A percentile compares a stretch with the other conserved stretches of the same genome.
phyloP scores from a whole-genome alignment of 1,140 invertebrate genomes.

The Pinna nobilis region DNA sequence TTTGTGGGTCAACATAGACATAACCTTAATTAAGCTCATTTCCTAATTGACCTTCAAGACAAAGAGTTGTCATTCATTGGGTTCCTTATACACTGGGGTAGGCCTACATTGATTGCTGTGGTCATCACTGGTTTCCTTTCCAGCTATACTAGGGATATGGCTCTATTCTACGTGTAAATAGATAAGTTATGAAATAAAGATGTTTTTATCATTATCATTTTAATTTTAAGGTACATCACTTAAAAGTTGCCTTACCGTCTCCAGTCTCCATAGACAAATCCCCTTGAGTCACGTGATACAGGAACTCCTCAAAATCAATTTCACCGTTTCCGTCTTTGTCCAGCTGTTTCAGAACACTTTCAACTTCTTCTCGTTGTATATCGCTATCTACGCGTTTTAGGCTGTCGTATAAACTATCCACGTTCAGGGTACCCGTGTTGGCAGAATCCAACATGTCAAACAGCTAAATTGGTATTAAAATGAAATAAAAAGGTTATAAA shows the following conservation, averaged over 20 bases:
- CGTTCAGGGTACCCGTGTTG: conserved; percentile 59
- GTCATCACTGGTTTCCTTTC: background rate
- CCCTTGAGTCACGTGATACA: conserved; percentile 53
- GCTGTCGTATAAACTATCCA: conserved; percentile 64
- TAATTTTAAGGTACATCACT: background rate
- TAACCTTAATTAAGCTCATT: no score
- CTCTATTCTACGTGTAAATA: no score
- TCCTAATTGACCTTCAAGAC: no score
- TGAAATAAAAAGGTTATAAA: background rate
- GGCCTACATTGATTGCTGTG: no score
- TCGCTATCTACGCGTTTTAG: conserved; percentile 67
- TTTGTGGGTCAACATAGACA: no score
- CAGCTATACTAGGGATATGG: no score
- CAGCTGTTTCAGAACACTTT: conserved; percentile 63
- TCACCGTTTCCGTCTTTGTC: conserved; percentile 70
- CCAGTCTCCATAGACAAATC: conserved; percentile 9
- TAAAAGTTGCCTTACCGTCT: background rate
- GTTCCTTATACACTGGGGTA: no score
- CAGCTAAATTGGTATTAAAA: conserved; percentile 32
- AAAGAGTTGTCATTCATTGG: no score
- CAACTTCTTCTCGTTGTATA: conserved; percentile 67
- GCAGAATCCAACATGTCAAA: conserved; percentile 60
- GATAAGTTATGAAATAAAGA: no score
- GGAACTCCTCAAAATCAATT: conserved; percentile 70
- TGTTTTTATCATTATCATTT: no score